Percentiles rank a stretch among this genome's conserved stretches.
phyloP scores from a whole-genome alignment of 1,140 invertebrate species.

The Drosophila bocki region DNA sequence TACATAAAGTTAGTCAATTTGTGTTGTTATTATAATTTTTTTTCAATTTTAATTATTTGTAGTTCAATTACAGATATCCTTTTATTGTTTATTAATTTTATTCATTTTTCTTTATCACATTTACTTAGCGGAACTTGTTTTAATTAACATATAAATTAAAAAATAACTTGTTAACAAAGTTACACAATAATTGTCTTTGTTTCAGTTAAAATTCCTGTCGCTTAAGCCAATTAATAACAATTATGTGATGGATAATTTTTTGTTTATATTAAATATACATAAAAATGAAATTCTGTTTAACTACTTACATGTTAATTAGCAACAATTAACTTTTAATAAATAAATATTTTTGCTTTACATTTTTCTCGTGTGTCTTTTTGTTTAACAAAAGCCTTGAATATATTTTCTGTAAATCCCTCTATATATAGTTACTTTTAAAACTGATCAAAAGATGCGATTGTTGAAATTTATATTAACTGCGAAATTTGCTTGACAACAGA shows the following conservation, averaged over 20 bases:
- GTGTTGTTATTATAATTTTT: neutral
- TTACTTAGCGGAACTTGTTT: no score
- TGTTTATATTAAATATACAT: neutral
- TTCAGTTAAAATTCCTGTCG: neutral
- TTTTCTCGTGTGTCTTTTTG: neutral
- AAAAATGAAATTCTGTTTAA: neutral
- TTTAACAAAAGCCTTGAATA: neutral
- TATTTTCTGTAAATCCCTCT: neutral
- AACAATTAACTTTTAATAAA: neutral
- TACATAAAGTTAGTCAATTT: neutral
- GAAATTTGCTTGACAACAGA: neutral
- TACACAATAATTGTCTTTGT: neutral
- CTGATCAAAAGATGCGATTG: neutral
- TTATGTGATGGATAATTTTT: neutral
- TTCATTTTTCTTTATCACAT: no score
- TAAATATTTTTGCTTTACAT: neutral
- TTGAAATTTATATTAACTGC: slow-evolving; percentile 2
- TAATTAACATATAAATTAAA: no score
- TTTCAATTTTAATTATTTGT: neutral
- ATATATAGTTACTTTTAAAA: neutral
- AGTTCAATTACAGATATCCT: neutral
- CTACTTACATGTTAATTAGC: neutral
- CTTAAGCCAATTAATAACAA: neutral
- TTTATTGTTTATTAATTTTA: neutral
- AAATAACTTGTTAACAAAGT: neutral